A percentile compares a stretch with the other conserved stretches of the same genome.
Conservation (phyloP, 1,140 invertebrate species). For the Lamellibrachia luymesi region DNA sequence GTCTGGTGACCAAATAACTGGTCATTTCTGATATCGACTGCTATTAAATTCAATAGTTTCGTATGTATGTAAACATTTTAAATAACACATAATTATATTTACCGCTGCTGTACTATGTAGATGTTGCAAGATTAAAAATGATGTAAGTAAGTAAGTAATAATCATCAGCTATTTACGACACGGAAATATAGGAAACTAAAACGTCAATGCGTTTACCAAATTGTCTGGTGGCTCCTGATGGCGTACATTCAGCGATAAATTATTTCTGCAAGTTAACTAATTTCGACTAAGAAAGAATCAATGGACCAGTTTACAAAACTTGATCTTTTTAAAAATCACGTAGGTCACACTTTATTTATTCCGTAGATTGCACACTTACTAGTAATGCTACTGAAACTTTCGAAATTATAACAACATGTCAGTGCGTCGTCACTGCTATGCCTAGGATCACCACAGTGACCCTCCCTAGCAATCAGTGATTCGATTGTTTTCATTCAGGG, state of each 20-base stretch:
- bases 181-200: neutral
- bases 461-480: neutral
- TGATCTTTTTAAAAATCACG: neutral
- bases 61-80: neutral
- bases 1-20: neutral
- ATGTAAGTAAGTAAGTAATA: neutral
- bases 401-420: neutral
- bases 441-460: neutral
- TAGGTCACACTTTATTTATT: neutral
- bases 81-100: neutral
- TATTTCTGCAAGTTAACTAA: neutral
- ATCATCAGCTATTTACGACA: neutral
- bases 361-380: neutral
- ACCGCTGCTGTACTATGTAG: neutral
- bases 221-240: neutral
- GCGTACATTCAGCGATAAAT: neutral
- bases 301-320: neutral
- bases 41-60: neutral
- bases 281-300: neutral
- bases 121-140: neutral
- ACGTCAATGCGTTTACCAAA: neutral
- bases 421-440: neutral
- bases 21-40: neutral
- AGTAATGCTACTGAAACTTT: neutral
- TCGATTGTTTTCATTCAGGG: too few relatives aligned